Base-by-base conservation (phyloP, 2,888 invertebrate species). In the Lithodes maja region DNA sequence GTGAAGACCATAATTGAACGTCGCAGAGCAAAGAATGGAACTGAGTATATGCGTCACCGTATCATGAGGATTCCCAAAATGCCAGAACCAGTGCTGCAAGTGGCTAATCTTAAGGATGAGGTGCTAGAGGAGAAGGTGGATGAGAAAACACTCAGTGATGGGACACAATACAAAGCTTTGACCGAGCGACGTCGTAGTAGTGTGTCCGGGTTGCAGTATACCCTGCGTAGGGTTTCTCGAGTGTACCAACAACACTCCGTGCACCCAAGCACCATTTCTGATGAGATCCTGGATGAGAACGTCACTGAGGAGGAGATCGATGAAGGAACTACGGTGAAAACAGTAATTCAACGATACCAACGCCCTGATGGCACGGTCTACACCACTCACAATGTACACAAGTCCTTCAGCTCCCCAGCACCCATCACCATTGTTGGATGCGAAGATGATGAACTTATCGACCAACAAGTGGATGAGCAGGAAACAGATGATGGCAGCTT, bases 51-150 rank as follows among this genome's bases (percentile, higher is more conserved):
- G n/a, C 89, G 91, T 7, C 90, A 91, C 78, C 90, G 91, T 12
- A 85, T 91, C 49, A 89, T 91, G 91, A 89, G 89, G 53, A 89
- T 91, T n/a, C 91, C 91, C 9, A 91, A 91, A 75, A 90, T 92
- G 75, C 89, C 91, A 3, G 92, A 91, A 49, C 91, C 92, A 3
- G 90, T 90, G 74, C 83, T 91, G 33, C 84, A 85, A 52, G 90
- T 92, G 53, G 92, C 86, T n/a, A 86, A 81, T 15, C 74, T 88
- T 9, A 83, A 87, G 33, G 89, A 91, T 69, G 92, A 92, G 77
- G 87, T 92, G 3, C 80, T 92, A 55, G 82, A 90, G 78, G 90
- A 91, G 75, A 90, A 92, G 33, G 91, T 90, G 9, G 86, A 91
- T 52, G 92, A 92, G 61, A 81, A 86, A 53, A 86, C 86, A 1